These are phyloP conservation scores for Leptobrachium leishanense DNA, from an alignment of 2,113 vertebrate species.

Conservation along the genomic window DNA sequence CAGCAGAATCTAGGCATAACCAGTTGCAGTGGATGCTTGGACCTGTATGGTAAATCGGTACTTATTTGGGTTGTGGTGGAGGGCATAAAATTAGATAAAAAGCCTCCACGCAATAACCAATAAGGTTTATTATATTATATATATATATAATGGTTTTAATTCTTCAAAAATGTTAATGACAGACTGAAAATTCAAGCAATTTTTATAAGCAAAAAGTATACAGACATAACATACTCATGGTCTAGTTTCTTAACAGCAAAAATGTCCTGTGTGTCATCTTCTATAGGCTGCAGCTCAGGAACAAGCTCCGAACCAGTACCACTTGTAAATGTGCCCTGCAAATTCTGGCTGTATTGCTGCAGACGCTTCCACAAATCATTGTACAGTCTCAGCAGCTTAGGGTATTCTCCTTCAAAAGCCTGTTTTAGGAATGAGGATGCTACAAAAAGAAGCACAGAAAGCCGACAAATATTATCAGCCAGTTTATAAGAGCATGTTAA, in stretches of 20 bases:
- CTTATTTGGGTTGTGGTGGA: too few relatives aligned
- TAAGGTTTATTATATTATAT: too few relatives aligned
- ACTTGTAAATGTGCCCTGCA: constrained; percentile 76
- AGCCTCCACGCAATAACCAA: too few relatives aligned
- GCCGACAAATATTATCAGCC: too few relatives aligned
- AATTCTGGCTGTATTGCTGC: constrained; percentile 85
- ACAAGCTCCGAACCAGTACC: constrained; percentile 69
- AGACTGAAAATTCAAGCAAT: too few relatives aligned
- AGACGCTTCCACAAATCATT: constrained; percentile 96
- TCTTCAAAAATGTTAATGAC: too few relatives aligned
- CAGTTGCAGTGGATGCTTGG: too few relatives aligned
- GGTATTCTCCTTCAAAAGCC: constrained; percentile 95
- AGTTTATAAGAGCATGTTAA: too few relatives aligned
- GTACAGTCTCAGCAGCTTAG: constrained; percentile 89
- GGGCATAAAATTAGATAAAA: too few relatives aligned
- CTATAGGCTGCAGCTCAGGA: constrained; percentile 68
- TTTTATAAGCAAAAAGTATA: background rate
- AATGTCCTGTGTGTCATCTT: constrained; percentile 78
- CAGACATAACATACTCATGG: constrained; percentile 79
- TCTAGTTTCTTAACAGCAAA: constrained; percentile 80
- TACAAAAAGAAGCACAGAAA: constrained; percentile 59
- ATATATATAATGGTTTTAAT: too few relatives aligned
- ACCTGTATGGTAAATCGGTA: too few relatives aligned
- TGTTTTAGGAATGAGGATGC: constrained; percentile 92
- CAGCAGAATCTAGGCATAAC: too few relatives aligned